A percentile compares a stretch with the other conserved stretches of the same genome.
Conservation (phyloP, 2,113 vertebrate species). For the Pedionomus torquatus region DNA sequence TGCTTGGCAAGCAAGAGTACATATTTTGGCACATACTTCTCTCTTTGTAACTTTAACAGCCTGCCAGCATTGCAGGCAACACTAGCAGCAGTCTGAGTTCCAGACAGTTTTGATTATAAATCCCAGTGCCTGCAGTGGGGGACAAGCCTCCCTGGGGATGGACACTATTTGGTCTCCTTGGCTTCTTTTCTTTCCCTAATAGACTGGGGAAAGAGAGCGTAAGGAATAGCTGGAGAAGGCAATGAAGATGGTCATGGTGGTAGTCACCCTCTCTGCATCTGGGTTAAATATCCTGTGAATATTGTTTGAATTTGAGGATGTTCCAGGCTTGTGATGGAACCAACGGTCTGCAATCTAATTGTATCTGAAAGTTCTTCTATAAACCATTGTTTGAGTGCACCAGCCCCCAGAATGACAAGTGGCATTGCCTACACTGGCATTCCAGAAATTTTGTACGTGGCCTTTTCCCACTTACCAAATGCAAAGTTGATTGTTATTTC, state of each 20-base stretch:
- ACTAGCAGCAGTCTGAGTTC: conserved; percentile 30
- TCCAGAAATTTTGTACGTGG: not conserved
- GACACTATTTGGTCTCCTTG: not conserved
- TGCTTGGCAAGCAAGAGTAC: conserved; percentile 48
- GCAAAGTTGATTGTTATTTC: not conserved
- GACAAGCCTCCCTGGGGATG: not conserved
- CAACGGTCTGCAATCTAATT: conserved; percentile 13
- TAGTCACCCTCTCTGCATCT: not conserved
- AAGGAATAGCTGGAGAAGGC: not conserved
- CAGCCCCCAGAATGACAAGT: conserved; percentile 16
- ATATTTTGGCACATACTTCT: conserved; percentile 50
- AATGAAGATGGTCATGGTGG: not conserved
- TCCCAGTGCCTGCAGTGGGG: not conserved
- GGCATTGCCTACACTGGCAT: conserved; percentile 37
- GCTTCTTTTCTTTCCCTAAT: not conserved
- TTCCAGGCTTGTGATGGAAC: not conserved
- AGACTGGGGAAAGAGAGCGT: not conserved
- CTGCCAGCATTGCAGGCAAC: conserved; percentile 40
- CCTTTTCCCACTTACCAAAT: not conserved
- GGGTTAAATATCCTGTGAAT: not conserved
- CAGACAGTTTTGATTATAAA: conserved; percentile 62
- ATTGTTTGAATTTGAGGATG: not conserved
- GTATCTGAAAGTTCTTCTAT: conserved; percentile 35
- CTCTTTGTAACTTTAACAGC: conserved; percentile 27
- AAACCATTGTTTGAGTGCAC: conserved; percentile 33